Percentiles rank a stretch among this genome's conserved stretches.
Evolutionary conservation across 2,113 vertebrate genomes (phyloP).

Genomic region (Cygnus buccinator): DNA sequence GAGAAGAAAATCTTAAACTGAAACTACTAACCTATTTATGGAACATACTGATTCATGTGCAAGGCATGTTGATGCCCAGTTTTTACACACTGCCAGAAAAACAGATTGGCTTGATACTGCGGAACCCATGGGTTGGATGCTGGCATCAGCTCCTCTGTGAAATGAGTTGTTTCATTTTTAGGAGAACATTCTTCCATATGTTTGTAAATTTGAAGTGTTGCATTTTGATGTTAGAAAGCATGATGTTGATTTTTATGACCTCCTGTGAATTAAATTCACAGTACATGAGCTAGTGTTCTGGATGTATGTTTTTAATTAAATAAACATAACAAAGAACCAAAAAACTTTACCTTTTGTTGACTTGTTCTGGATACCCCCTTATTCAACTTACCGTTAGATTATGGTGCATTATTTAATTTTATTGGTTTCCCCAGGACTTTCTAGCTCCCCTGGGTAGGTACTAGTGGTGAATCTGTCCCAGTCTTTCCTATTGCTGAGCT

Average conservation of each 20-base stretch:
- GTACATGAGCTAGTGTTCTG: background rate
- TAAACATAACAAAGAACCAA: background rate
- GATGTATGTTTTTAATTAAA: background rate
- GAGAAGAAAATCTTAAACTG: background rate
- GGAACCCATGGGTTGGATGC: background rate
- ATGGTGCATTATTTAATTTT: background rate
- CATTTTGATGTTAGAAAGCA: background rate
- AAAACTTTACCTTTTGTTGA: background rate
- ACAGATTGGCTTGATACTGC: background rate
- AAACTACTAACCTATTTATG: background rate
- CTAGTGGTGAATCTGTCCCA: background rate
- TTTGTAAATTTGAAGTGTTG: background rate
- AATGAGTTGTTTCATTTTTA: background rate
- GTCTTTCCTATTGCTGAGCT: background rate
- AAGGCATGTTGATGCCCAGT: background rate
- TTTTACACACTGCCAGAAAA: constrained; percentile 13
- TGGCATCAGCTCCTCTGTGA: background rate
- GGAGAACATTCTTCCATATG: background rate
- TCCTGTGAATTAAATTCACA: background rate
- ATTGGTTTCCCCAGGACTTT: background rate
- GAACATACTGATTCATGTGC: background rate
- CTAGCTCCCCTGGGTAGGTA: background rate
- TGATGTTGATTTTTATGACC: background rate
- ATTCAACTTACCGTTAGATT: background rate
- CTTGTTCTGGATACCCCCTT: background rate